Percentiles rank a stretch among this genome's conserved stretches.
Evolutionary conservation across 1,140 invertebrate genomes (phyloP).

Genomic region (Coenobita brevimanus): DNA sequence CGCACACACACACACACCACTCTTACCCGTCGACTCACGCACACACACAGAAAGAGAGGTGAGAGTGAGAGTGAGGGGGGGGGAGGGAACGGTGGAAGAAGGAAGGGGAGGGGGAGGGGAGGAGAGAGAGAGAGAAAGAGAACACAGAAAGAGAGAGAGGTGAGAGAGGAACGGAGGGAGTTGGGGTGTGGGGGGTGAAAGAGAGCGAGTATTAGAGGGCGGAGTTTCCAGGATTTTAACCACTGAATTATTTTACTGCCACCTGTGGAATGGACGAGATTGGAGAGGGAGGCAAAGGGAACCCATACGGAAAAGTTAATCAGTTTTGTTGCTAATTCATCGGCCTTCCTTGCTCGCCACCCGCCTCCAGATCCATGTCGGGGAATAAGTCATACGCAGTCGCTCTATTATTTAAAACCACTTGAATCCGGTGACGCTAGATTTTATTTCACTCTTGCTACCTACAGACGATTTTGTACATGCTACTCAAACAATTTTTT

Average conservation of each 20-base stretch:
- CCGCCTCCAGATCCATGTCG: no score
- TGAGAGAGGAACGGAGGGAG: background rate
- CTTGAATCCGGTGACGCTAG: no score
- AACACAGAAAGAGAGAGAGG: background rate
- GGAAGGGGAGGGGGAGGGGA: background rate
- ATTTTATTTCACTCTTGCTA: no score
- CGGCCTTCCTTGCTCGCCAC: no score
- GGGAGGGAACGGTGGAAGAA: background rate
- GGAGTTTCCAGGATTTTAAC: conserved; percentile 51
- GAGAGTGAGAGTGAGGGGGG: background rate
- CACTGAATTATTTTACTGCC: conserved; percentile 45
- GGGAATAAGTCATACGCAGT: no score
- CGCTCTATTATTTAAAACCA: no score
- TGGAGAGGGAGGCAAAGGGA: background rate
- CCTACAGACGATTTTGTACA: no score
- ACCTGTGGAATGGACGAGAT: conserved; percentile 55
- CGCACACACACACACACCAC: no score
- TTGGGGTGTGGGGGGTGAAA: background rate
- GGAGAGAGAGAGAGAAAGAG: conserved; percentile 15
- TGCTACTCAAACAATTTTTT: no score
- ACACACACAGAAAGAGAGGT: conserved; percentile 6
- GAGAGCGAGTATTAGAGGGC: conserved; percentile 12
- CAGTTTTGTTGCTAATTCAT: no score
- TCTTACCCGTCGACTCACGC: no score
- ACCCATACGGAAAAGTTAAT: background rate